Evolutionary conservation across 2,888 invertebrate genomes (phyloP).

Genomic region (Sarcophaga caerulescens): DNA sequence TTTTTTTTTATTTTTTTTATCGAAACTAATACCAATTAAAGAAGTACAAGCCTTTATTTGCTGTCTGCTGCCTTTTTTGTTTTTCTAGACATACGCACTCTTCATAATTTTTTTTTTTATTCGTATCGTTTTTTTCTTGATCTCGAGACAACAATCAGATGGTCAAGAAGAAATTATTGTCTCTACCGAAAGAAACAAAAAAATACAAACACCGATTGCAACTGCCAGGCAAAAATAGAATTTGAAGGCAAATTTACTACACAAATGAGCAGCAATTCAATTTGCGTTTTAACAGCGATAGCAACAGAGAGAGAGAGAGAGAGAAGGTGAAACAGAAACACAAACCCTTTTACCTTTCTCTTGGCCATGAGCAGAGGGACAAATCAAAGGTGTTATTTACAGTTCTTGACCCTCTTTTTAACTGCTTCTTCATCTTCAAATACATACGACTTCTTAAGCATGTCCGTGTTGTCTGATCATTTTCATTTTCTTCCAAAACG

Average conservation of each 20-base stretch:
- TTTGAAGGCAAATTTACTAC: conserved; percentile 1
- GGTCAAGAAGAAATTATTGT: conserved; percentile 48
- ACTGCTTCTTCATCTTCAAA: neutral
- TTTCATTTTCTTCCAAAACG: conserved; percentile 3
- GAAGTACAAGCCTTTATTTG: conserved; percentile 18
- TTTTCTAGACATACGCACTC: neutral
- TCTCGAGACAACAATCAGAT: conserved; percentile 64
- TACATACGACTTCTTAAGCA: no score
- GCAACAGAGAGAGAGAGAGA: no score
- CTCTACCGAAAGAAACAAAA: no score
- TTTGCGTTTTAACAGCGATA: conserved; percentile 28
- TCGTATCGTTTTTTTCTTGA: neutral
- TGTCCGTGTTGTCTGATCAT: neutral
- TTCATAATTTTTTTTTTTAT: no score
- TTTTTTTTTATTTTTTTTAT: conserved; percentile 23
- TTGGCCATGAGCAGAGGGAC: conserved; percentile 61
- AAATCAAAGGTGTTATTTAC: conserved; percentile 78
- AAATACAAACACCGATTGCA: conserved; percentile 55
- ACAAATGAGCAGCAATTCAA: conserved; percentile 53
- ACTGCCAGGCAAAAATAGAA: conserved; percentile 38
- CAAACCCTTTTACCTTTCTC: conserved; percentile 27
- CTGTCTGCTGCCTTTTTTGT: no score
- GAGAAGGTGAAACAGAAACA: neutral
- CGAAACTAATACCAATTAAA: conserved; percentile 18
- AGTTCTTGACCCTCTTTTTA: conserved; percentile 75